Percentiles rank a stretch among this genome's conserved stretches.
phyloP scores from a whole-genome alignment of 2,113 vertebrate species.

The cattle (Bos taurus) region ARS-UCD2.0 NC_037333.1:1671001-1671500 shows the following conservation, averaged over 20 bases:
- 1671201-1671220: conserved; percentile 17
- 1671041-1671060: background rate
- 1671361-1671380: conserved; percentile 9
- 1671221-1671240: background rate
- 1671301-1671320: background rate
- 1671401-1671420: conserved; percentile 26
- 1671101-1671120: background rate
- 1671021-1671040: background rate
- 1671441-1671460: conserved; percentile 51
- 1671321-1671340: conserved; percentile 31
- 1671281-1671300: background rate
- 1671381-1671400: conserved; percentile 40
- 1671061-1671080: background rate
- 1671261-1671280: conserved; percentile 27
- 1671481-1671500: background rate
- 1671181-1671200: conserved; percentile 15
- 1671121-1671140: background rate
- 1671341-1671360: conserved; percentile 16
- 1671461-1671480: conserved; percentile 54
- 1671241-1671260: background rate
- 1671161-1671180: background rate
- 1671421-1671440: conserved; percentile 58
- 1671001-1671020: background rate
- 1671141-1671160: conserved; percentile 21
- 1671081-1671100: background rate